phyloP scores from a whole-genome alignment of 2,888 invertebrate species.

The Crematogaster levior region DNA sequence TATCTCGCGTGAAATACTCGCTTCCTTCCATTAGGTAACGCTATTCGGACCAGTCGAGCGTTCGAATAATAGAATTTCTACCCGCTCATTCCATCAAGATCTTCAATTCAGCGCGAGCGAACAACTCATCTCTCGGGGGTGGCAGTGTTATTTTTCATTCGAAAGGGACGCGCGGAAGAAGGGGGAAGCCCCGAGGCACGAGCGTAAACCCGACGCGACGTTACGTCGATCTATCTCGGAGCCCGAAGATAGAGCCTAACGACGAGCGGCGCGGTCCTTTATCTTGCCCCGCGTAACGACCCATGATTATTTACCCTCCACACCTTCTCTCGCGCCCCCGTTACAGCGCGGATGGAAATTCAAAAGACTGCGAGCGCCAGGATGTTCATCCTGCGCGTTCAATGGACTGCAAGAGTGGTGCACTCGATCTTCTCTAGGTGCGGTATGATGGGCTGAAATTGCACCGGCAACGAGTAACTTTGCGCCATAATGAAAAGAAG shows the following conservation, averaged over 20 bases:
- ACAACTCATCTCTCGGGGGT: slow-evolving; percentile 11
- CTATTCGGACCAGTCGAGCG: slow-evolving; percentile 10
- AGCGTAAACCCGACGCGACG: slow-evolving; percentile 40
- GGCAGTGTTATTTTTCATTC: slow-evolving; percentile 63
- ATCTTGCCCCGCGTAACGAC: slow-evolving; percentile 51
- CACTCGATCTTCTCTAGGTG: neutral
- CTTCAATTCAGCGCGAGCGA: slow-evolving; percentile 30
- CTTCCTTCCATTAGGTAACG: slow-evolving; percentile 23
- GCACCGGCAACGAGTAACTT: slow-evolving; percentile 31
- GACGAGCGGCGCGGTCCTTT: slow-evolving; percentile 52
- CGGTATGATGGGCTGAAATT: slow-evolving; percentile 32
- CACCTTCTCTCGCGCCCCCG: slow-evolving; percentile 6
- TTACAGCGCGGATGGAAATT: slow-evolving; percentile 32
- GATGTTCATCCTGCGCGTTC: slow-evolving; percentile 33
- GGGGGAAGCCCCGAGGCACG: neutral
- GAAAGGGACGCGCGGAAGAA: neutral
- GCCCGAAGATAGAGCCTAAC: slow-evolving; percentile 58
- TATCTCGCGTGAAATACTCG: slow-evolving; percentile 9
- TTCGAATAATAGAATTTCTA: slow-evolving; percentile 39
- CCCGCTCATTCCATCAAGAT: slow-evolving; percentile 24
- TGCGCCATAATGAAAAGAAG: neutral
- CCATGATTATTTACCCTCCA: slow-evolving; percentile 66
- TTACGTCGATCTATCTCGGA: slow-evolving; percentile 51
- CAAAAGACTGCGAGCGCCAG: slow-evolving; percentile 28
- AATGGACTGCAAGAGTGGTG: slow-evolving; percentile 33